These are phyloP conservation scores for Riparia riparia DNA, from an alignment of 2,113 vertebrate species.

Conservation along the genomic window DNA sequence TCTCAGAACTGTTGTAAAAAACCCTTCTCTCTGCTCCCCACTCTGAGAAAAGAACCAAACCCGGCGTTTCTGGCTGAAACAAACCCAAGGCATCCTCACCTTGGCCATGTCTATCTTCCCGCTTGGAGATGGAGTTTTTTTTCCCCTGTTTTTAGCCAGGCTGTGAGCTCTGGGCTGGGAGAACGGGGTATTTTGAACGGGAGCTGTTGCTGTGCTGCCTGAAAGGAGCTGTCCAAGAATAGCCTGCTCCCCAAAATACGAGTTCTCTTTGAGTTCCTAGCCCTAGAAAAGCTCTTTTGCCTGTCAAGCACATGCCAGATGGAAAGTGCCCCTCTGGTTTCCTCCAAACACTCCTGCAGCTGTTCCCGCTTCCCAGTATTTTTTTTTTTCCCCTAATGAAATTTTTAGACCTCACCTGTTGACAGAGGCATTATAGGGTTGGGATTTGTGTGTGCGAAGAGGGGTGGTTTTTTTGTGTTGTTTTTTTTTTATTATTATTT, in stretches of 20 bases:
- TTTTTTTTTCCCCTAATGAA: constrained; percentile 49
- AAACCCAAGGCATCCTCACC: neutral
- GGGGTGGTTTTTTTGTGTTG: too few relatives aligned
- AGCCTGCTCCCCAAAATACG: constrained; percentile 71
- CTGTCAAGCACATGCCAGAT: constrained; percentile 65
- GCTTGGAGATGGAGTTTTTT: neutral
- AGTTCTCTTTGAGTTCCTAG: constrained; percentile 54
- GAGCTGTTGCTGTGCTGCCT: constrained; percentile 38
- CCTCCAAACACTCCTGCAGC: constrained; percentile 72
- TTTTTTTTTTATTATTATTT: too few relatives aligned
- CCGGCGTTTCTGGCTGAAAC: neutral
- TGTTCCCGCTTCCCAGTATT: constrained; percentile 66
- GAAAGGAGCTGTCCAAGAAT: constrained; percentile 41
- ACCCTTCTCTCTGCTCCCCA: neutral
- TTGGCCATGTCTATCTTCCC: neutral
- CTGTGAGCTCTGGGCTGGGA: neutral
- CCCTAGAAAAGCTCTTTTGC: constrained; percentile 42
- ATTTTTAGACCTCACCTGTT: constrained; percentile 83
- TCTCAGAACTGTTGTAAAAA: neutral
- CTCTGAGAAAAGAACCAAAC: neutral
- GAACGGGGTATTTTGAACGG: neutral
- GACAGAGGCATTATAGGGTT: constrained; percentile 12
- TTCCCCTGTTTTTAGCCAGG: neutral
- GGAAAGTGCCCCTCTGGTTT: constrained; percentile 68
- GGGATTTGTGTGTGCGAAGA: neutral